A percentile compares a stretch with the other conserved stretches of the same genome.
Conservation (phyloP, 2,113 vertebrate species). For the Apaloderma vittatum region DNA sequence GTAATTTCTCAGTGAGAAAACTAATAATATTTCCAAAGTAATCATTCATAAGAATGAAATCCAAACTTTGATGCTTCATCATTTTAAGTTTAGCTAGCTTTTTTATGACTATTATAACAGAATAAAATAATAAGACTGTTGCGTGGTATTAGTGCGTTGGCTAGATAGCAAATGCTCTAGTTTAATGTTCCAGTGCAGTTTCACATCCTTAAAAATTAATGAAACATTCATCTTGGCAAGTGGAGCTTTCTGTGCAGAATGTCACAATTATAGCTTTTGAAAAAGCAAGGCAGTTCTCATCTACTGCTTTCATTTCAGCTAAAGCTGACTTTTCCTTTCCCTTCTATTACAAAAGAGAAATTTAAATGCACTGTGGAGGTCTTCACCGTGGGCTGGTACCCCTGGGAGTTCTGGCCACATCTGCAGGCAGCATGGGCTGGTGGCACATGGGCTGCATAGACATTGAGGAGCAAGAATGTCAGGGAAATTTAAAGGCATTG, state of each 20-base stretch:
- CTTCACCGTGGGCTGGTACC: background rate
- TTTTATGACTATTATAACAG: background rate
- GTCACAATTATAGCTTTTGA: background rate
- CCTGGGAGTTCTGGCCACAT: background rate
- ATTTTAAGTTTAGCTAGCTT: slow-evolving; percentile 13
- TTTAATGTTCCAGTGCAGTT: slow-evolving; percentile 9
- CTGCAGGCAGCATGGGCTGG: background rate
- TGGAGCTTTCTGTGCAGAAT: background rate
- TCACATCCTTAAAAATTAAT: slow-evolving; percentile 51
- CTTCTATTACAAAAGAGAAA: background rate
- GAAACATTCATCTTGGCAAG: slow-evolving; percentile 32
- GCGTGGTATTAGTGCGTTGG: background rate
- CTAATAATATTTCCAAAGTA: background rate
- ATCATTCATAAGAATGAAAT: slow-evolving; percentile 11
- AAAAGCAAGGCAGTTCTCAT: background rate
- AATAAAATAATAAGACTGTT: slow-evolving; percentile 6
- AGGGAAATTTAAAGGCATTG: background rate
- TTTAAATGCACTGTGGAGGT: background rate
- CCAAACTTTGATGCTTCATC: background rate
- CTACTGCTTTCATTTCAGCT: background rate
- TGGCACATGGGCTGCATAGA: background rate
- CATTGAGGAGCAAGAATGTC: background rate
- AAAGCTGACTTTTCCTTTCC: background rate
- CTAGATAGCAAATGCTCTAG: background rate
- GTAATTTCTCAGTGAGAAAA: slow-evolving; percentile 11